Conservation (phyloP, 2,113 vertebrate genomes). For the Salvelinus fontinalis region DNA sequence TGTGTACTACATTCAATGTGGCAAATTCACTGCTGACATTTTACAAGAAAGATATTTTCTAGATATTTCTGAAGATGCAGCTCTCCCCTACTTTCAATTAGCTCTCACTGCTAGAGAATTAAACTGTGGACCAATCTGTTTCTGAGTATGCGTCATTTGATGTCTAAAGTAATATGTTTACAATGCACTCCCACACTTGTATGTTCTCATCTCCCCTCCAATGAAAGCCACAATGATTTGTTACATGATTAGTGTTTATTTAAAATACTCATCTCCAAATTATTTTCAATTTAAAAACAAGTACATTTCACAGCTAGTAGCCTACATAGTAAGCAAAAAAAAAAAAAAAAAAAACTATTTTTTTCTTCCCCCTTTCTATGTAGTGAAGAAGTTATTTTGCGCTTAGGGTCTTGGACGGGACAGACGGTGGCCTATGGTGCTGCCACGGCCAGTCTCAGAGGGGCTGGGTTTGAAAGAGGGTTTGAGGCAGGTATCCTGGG, state of each 20-base stretch:
- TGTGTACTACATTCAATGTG: slow-evolving; percentile 73
- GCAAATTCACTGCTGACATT: slow-evolving; percentile 64
- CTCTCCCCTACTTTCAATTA: slow-evolving; percentile 56
- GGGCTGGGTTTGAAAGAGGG: slow-evolving; percentile 5
- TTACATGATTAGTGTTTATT: slow-evolving; percentile 81
- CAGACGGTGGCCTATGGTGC: background rate
- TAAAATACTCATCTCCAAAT: slow-evolving; percentile 80
- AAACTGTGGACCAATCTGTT: slow-evolving; percentile 46
- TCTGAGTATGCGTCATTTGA: slow-evolving; percentile 10
- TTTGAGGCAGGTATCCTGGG: background rate
- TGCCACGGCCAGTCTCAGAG: background rate
- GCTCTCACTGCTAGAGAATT: slow-evolving; percentile 70
- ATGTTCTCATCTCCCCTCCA: no score
- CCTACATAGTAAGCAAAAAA: slow-evolving; percentile 95
- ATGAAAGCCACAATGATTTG: slow-evolving; percentile 16
- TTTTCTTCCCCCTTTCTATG: slow-evolving; percentile 41
- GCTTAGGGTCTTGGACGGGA: slow-evolving; percentile 47
- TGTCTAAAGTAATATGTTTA: no score
- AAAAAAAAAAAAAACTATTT: slow-evolving; percentile 38
- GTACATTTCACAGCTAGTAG: slow-evolving; percentile 87
- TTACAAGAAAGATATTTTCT: slow-evolving; percentile 62
- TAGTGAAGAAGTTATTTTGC: slow-evolving; percentile 62
- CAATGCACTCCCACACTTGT: no score
- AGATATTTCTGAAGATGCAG: slow-evolving; percentile 82
- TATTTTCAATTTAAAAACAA: slow-evolving; percentile 82